These are phyloP conservation scores for Parasteatoda lunata DNA, from an alignment of 2,888 invertebrate species.

Conservation along the genomic window DNA sequence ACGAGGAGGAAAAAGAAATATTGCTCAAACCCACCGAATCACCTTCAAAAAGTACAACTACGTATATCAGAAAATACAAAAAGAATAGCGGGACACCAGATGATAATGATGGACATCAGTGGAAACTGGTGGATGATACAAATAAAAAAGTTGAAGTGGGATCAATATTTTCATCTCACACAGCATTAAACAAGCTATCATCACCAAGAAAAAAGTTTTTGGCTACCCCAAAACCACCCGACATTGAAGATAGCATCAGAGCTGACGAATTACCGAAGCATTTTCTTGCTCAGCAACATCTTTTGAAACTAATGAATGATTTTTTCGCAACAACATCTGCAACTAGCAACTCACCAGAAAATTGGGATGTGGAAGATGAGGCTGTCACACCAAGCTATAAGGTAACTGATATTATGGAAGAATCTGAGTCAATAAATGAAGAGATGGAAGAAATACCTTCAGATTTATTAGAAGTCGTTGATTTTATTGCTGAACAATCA, in stretches of 20 bases:
- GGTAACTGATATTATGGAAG: constrained; percentile 43
- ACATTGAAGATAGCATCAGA: not conserved
- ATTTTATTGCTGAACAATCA: constrained; percentile 35
- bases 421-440: constrained; percentile 35
- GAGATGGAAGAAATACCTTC: constrained; percentile 52
- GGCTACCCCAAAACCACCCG: constrained; percentile 21
- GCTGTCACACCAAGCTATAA: constrained; percentile 23
- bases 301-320: constrained; percentile 59
- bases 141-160: constrained; percentile 48
- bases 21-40: constrained; percentile 30
- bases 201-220: constrained; percentile 2
- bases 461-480: constrained; percentile 56
- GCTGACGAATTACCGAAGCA: constrained; percentile 23
- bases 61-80: constrained; percentile 32
- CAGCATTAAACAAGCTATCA: constrained; percentile 17
- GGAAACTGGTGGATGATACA: constrained; percentile 27
- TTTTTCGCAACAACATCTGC: constrained; percentile 55
- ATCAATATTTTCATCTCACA: constrained; percentile 25
- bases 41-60: constrained; percentile 21
- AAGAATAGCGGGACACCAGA: not conserved
- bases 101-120: constrained; percentile 22
- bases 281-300: constrained; percentile 47
- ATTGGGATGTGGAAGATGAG: constrained; percentile 3
- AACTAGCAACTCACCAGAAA: not conserved
- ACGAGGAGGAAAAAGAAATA: constrained; percentile 2